Percentiles rank a stretch among this genome's conserved stretches.
phyloP scores from a whole-genome alignment of 2,888 invertebrate species.

The Drosophila setosimentum region DNA sequence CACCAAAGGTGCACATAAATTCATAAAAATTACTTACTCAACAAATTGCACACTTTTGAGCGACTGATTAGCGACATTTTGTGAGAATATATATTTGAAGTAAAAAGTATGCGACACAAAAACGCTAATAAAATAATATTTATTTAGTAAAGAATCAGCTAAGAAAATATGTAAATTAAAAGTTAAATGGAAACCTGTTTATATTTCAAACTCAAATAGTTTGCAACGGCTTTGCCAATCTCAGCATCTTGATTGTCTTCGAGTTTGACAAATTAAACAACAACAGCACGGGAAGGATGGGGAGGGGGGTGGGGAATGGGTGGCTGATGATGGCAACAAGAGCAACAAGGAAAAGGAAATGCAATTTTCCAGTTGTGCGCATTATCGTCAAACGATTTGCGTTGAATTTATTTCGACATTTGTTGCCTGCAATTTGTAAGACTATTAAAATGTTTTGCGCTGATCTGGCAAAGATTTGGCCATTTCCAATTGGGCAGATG shows the following conservation, averaged over 20 bases:
- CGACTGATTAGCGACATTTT: constrained; percentile 1
- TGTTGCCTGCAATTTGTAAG: constrained; percentile 31
- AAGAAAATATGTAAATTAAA: background rate
- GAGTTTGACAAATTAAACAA: constrained; percentile 39
- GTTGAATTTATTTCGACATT: constrained; percentile 41
- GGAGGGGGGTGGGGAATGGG: background rate
- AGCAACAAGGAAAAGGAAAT: constrained; percentile 42
- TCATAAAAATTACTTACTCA: constrained; percentile 2
- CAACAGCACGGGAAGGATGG: background rate
- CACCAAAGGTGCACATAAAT: constrained; percentile 21
- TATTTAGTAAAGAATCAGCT: background rate
- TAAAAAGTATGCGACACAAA: background rate
- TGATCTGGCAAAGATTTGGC: constrained; percentile 40
- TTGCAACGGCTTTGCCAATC: constrained; percentile 4
- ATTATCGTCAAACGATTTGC: constrained; percentile 31
- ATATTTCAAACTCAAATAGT: background rate
- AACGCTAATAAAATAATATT: background rate
- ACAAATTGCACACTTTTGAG: constrained; percentile 13
- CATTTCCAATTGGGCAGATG: constrained; percentile 5
- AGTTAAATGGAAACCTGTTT: background rate
- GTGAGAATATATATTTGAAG: background rate
- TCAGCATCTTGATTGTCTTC: constrained; percentile 18
- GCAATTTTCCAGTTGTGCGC: constrained; percentile 75
- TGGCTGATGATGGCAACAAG: background rate
- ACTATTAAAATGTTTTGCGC: constrained; percentile 49